phyloP scores from a whole-genome alignment of 2,113 vertebrate species.

The Baryphthengus martii region DNA sequence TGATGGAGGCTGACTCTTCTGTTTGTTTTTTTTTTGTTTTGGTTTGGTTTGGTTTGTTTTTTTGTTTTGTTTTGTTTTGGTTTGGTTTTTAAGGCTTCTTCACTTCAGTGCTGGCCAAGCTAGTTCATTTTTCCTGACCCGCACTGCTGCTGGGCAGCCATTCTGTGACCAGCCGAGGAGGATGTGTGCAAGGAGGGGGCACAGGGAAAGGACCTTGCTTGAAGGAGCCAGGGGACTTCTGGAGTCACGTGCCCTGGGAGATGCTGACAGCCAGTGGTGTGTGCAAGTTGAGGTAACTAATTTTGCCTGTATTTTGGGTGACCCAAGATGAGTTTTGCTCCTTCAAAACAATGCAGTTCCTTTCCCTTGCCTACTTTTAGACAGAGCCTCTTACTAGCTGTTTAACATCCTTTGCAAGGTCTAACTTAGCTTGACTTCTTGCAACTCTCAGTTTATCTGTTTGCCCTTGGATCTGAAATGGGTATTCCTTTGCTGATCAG shows the following conservation, averaged over 20 bases:
- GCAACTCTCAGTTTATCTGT: neutral
- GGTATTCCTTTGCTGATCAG: neutral
- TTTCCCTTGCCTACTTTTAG: neutral
- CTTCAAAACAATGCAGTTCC: fast-evolving
- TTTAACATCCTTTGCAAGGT: neutral
- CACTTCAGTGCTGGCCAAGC: neutral
- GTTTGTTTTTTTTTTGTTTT: no score
- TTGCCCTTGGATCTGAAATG: neutral
- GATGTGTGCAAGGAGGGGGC: no score
- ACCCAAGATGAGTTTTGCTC: neutral
- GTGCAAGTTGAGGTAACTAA: neutral
- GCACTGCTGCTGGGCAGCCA: neutral
- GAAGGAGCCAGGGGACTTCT: neutral
- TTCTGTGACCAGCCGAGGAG: neutral
- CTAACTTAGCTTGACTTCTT: neutral
- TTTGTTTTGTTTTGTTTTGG: no score
- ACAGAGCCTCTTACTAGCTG: neutral
- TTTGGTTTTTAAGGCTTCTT: neutral
- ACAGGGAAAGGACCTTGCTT: neutral
- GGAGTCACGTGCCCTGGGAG: neutral
- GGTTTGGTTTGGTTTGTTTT: no score
- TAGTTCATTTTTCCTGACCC: fast-evolving
- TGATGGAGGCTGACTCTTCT: neutral
- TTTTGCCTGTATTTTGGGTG: neutral
- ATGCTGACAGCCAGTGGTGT: neutral